Evolutionary conservation across 2,888 invertebrate genomes (phyloP), one percentile per base, ranked within the genome.

Genomic region (Brachyopa scutellaris): DNA sequence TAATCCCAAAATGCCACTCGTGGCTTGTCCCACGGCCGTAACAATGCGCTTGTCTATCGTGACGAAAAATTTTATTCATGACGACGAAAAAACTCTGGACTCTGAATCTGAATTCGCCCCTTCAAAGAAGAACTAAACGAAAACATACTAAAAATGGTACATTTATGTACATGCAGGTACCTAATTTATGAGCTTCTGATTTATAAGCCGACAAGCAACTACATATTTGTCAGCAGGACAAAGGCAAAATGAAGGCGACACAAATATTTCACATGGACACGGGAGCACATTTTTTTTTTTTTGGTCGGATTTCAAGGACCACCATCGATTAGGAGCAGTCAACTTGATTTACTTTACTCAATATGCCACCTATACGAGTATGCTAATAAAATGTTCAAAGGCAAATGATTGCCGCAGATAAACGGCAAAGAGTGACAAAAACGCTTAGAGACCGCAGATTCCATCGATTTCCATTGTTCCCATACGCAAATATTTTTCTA

Each of bases 1-100:
- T 76, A 80, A 76, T 62, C 61, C 62, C 42, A 62, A 80, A 69
- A 67, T 76, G 62, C 80, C 61, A 76, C 67, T 80, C 76, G 57
- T 62, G 31, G 11, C 45, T 61, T 73, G 17, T 72, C 40, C 49
- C 42, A 53, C 66, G 73, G 51, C 74, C 38, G 38, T 53, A 40
- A 67, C 61, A 62, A 53, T 62, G 61, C n/a, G n/a, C 62, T 61
- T 19, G 40, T 38, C 69, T 79, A 61, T 57, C 38, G 49, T 40
- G 40, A 26, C 67, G 23, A 9, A 51, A 36, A 47, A 70, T 77
- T 62, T 77, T 77, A 82, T 82, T 82, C 77, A 82, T 82, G 77
- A 61, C 82, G 29, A n/a, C n/a, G n/a, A n/a, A 15, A 61, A 36
- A 36, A 38, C 59, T 47, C 26, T 49, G 70, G 64, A 72, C 69